Conservation (phyloP, 2,797 vertebrate species). For the Pagetopsis macropterus region DNA sequence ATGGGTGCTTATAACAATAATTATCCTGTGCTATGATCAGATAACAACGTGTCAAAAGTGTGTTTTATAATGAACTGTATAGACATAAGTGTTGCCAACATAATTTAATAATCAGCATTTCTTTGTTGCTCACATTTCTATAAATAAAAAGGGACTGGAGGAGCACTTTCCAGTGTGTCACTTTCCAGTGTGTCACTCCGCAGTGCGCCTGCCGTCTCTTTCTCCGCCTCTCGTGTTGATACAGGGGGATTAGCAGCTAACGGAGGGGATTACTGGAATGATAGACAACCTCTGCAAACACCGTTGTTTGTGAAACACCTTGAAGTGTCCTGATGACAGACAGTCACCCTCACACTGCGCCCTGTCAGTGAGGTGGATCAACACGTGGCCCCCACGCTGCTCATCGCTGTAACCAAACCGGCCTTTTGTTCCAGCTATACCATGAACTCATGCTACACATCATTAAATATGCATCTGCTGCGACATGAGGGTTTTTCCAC, state of each 20-base stretch:
- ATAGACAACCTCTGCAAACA: slow-evolving; percentile 54
- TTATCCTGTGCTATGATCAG: no score
- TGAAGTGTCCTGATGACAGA: slow-evolving; percentile 67
- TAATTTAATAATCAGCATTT: not conserved
- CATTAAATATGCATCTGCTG: slow-evolving; percentile 68
- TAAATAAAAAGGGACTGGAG: slow-evolving; percentile 22
- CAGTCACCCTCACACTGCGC: slow-evolving; percentile 38
- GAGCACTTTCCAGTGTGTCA: slow-evolving; percentile 63
- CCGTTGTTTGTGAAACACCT: slow-evolving; percentile 60
- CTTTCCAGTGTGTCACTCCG: slow-evolving; percentile 62
- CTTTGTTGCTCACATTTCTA: slow-evolving; percentile 22
- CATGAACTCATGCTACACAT: slow-evolving; percentile 43
- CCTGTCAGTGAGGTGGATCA: slow-evolving; percentile 39
- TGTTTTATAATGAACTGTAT: no score
- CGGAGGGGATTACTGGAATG: slow-evolving; percentile 67
- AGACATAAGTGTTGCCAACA: no score
- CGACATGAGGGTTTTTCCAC: slow-evolving; percentile 56
- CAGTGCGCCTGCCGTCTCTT: slow-evolving; percentile 30
- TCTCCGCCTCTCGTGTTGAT: slow-evolving; percentile 52
- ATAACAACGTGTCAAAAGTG: no score
- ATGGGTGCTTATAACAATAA: no score
- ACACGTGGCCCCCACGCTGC: slow-evolving; percentile 22
- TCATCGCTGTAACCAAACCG: slow-evolving; percentile 58
- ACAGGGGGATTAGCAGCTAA: slow-evolving; percentile 76
- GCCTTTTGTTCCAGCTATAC: slow-evolving; percentile 51